phyloP scores from a whole-genome alignment of 92 coral and sea anemone species.

The Porites cylindrica region DNA sequence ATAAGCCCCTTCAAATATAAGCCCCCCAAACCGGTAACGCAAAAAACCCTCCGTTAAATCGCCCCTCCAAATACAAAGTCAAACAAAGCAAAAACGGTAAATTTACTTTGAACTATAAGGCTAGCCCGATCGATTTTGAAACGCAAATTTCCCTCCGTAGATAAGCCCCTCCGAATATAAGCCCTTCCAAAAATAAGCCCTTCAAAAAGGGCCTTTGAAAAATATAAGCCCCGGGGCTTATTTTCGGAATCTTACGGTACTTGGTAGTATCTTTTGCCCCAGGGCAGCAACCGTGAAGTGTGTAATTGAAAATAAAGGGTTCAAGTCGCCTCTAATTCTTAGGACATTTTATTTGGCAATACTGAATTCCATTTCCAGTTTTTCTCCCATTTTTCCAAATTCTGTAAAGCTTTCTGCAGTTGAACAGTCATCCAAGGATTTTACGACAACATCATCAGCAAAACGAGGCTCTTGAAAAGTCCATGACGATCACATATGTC shows the following conservation, averaged over 20 bases:
- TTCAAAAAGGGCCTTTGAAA: too few species aligned
- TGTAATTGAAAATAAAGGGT: background rate
- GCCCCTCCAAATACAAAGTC: too few species aligned
- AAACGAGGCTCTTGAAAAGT: conserved; percentile 12
- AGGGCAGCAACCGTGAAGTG: conserved; percentile 10
- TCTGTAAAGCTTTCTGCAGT: conserved; percentile 33
- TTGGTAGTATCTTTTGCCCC: conserved; percentile 38
- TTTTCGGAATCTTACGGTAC: background rate
- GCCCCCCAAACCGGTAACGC: too few species aligned
- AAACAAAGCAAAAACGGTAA: too few species aligned
- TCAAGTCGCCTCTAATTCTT: background rate
- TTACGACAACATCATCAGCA: conserved; percentile 48
- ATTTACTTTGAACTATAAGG: too few species aligned
- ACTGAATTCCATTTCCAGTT: conserved; percentile 23
- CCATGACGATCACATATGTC: conserved; percentile 40
- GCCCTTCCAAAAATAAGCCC: too few species aligned
- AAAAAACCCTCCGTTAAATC: too few species aligned
- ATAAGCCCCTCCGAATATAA: too few species aligned
- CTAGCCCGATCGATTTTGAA: too few species aligned
- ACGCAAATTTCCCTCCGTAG: too few species aligned
- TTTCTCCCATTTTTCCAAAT: conserved; percentile 27
- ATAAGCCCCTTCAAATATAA: too few species aligned
- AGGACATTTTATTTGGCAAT: background rate
- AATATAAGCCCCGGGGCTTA: too few species aligned
- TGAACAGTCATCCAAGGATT: conserved; percentile 32